Evolutionary conservation across 2,113 vertebrate species (phyloP), one percentile per base, ranked within the genome.

Genomic region (Python bivittatus): DNA sequence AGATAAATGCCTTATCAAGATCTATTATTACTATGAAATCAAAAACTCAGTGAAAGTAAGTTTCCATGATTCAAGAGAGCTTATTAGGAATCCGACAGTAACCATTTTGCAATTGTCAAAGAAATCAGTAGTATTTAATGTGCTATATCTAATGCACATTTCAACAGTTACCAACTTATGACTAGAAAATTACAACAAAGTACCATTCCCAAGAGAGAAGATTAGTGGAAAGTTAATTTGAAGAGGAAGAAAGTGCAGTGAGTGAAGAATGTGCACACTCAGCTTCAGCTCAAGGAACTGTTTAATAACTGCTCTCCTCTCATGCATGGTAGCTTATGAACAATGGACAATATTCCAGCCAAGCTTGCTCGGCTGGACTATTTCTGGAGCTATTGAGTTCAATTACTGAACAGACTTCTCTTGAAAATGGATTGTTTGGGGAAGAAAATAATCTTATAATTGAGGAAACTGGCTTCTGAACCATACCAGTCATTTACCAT

Each of bases 321-420:
- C 4, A 95, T 0, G 95, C 95, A 92, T 95, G 93, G 95, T 61
- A 52, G 86, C 91, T 88, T 94, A 96, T 88, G 90, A 94, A 97
- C 96, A 97, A 96, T 95, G 89, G 56, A 92, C 92, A 95, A 96
- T 58, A 86, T 93, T 91, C 90, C 0, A 0, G 94, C 68, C 90
- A 86, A 2, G 2, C 57, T 11, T 0, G 58, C 88, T 92, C 84
- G 0, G 4, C 93, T 90, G 92, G 95, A 94, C 93, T 94, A 60
- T 92, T 95, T 92, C 90, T 94, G 85, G 38, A 94, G 93, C 94
- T 96, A 96, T 95, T 97, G 95, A 96, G 94, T 96, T 96, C 96
- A 97, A 96, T 97, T 96, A 96, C 94, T 94, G 94, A 94, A 95
- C 93, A 33, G 68, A 93, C 44, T 42, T 91, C 92, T 93, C 91